Evolutionary conservation across 1,140 invertebrate genomes (phyloP).

Genomic region (Tetramorium parvispinum): DNA sequence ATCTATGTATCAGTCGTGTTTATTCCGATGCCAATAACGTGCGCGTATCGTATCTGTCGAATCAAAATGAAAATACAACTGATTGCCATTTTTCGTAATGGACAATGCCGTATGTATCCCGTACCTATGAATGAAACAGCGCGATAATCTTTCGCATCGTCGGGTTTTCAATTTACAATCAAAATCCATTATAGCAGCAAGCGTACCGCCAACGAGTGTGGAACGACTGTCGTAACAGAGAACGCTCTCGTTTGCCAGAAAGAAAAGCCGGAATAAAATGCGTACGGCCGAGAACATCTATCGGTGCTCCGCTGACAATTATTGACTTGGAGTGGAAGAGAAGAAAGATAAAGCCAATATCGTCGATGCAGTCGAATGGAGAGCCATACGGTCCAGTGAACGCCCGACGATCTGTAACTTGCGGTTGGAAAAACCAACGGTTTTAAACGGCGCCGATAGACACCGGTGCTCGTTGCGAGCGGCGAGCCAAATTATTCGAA

Average conservation of each 20-base stretch:
- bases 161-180: constrained; percentile 50
- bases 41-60: not conserved
- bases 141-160: constrained; percentile 49
- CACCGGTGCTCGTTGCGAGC: constrained; percentile 1
- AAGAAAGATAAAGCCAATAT: constrained; percentile 61
- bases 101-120: not conserved
- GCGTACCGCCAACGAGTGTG: not conserved
- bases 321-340: constrained; percentile 52
- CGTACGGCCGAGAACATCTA: constrained; percentile 1
- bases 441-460: constrained; percentile 54
- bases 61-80: constrained; percentile 39
- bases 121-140: not conserved
- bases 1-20: not conserved
- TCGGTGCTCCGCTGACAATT: constrained; percentile 43
- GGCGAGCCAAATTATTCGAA: constrained; percentile 50
- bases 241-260: not conserved
- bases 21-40: constrained; percentile 28
- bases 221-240: not conserved
- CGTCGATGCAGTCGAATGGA: constrained; percentile 49
- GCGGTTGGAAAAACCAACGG: constrained; percentile 46
- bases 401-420: constrained; percentile 55
- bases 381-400: constrained; percentile 43
- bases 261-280: constrained; percentile 23
- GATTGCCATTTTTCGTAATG: constrained; percentile 48
- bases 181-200: constrained; percentile 34